phyloP scores from a whole-genome alignment of 2,888 invertebrate species.

The Choristoneura rosaceana region DNA sequence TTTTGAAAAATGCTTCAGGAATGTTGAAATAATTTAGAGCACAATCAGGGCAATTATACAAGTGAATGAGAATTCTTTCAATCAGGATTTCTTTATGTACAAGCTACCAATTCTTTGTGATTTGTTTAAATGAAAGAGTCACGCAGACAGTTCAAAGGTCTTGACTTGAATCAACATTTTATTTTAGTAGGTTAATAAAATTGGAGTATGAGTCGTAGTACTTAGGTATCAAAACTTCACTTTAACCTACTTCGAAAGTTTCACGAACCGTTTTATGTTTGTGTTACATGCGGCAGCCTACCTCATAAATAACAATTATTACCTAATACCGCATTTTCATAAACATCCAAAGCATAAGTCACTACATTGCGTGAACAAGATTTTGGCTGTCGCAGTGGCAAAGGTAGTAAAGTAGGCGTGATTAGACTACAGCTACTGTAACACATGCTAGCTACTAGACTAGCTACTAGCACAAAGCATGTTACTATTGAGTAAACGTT shows the following conservation, averaged over 20 bases:
- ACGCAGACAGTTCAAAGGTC: too few species aligned
- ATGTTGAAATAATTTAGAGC: neutral
- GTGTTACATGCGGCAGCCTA: neutral
- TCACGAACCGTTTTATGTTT: neutral
- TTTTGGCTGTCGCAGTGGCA: neutral
- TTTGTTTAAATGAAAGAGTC: too few species aligned
- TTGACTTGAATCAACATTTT: too few species aligned
- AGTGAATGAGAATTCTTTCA: neutral
- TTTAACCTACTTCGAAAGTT: neutral
- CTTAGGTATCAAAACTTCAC: neutral
- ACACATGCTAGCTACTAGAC: too few species aligned
- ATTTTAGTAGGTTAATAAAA: too few species aligned
- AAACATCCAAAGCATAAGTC: neutral
- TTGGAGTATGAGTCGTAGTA: too few species aligned
- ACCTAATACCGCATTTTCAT: neutral
- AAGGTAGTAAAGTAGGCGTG: neutral
- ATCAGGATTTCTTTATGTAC: neutral
- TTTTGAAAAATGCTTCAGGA: conserved; percentile 18
- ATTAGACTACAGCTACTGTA: neutral
- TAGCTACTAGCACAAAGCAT: too few species aligned
- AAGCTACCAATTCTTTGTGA: neutral
- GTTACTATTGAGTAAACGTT: too few species aligned
- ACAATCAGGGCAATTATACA: conserved; percentile 10
- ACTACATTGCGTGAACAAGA: neutral
- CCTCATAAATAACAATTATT: neutral